Conservation (phyloP, 2,113 vertebrate species). For the Varanus komodoensis region DNA sequence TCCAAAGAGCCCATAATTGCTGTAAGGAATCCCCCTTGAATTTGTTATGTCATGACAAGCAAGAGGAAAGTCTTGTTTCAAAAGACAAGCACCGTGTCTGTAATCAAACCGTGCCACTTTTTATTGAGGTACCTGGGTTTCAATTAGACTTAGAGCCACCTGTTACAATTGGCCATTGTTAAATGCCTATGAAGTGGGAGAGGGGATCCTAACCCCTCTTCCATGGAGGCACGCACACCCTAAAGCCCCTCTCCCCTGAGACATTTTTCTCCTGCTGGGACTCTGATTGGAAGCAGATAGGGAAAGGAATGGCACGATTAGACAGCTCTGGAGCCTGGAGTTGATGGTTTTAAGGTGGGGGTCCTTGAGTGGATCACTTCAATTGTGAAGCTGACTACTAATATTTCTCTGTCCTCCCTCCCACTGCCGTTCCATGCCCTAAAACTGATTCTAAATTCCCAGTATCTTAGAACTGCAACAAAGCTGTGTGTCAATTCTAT, state of each 20-base stretch:
- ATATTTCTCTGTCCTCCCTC: too few species aligned
- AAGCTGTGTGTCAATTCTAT: too few species aligned
- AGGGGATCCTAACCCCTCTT: too few species aligned
- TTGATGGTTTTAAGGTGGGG: too few species aligned
- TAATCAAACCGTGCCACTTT: not conserved
- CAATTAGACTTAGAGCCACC: not conserved
- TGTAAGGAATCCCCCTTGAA: slow-evolving; percentile 49
- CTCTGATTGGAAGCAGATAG: too few species aligned
- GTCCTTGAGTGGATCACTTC: too few species aligned
- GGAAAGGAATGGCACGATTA: not conserved
- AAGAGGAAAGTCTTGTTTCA: not conserved
- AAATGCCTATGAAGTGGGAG: not conserved
- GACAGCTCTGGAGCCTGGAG: too few species aligned
- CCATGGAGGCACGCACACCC: not conserved
- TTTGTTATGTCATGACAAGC: slow-evolving; percentile 51
- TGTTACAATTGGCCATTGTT: not conserved
- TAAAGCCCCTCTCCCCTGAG: not conserved
- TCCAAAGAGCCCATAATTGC: slow-evolving; percentile 25
- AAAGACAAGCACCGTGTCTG: not conserved
- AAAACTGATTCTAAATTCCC: too few species aligned
- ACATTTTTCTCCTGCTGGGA: not conserved
- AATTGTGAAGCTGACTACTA: too few species aligned
- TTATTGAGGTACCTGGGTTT: not conserved
- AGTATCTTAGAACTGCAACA: too few species aligned
- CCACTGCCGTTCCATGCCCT: too few species aligned